These are phyloP conservation scores for Timandra comae DNA, from an alignment of 2,888 invertebrate species.

Conservation along the genomic window DNA sequence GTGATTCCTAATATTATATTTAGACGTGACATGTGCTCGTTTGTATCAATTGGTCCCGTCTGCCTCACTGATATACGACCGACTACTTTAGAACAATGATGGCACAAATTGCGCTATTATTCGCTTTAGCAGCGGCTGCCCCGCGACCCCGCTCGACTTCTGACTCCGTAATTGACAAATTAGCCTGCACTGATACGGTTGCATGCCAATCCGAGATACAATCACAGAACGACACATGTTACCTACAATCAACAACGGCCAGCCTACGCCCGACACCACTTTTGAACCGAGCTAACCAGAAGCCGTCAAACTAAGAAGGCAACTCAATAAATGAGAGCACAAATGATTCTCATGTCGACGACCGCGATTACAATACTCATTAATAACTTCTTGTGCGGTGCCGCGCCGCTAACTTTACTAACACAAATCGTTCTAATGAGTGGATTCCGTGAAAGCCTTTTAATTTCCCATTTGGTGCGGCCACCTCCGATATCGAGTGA, in stretches of 20 bases:
- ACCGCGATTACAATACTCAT: slow-evolving; percentile 60
- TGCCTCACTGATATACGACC: slow-evolving; percentile 71
- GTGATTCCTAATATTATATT: slow-evolving; percentile 78
- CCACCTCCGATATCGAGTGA: slow-evolving; percentile 65
- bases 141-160: slow-evolving; percentile 51
- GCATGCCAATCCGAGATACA: slow-evolving; percentile 44
- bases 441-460: slow-evolving; percentile 71
- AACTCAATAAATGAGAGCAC: slow-evolving; percentile 48
- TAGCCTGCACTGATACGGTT: slow-evolving; percentile 54
- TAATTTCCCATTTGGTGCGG: slow-evolving; percentile 72
- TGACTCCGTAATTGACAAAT: slow-evolving; percentile 54
- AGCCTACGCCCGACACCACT: slow-evolving; percentile 21
- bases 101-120: slow-evolving; percentile 73
- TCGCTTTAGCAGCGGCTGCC: slow-evolving; percentile 52
- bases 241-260: slow-evolving; percentile 28
- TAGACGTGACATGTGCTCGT: slow-evolving; percentile 76
- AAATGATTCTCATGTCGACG: slow-evolving; percentile 52
- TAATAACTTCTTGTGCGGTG: slow-evolving; percentile 66
- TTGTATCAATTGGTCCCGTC: slow-evolving; percentile 75
- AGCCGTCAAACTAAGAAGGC: slow-evolving; percentile 35
- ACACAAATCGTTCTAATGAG: slow-evolving; percentile 72
- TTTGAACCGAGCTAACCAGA: slow-evolving; percentile 27
- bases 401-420: slow-evolving; percentile 50
- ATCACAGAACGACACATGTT: slow-evolving; percentile 32
- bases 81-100: slow-evolving; percentile 76